These are phyloP conservation scores for Prunella himalayana DNA, from an alignment of 2,113 vertebrate species.

Conservation along the genomic window DNA sequence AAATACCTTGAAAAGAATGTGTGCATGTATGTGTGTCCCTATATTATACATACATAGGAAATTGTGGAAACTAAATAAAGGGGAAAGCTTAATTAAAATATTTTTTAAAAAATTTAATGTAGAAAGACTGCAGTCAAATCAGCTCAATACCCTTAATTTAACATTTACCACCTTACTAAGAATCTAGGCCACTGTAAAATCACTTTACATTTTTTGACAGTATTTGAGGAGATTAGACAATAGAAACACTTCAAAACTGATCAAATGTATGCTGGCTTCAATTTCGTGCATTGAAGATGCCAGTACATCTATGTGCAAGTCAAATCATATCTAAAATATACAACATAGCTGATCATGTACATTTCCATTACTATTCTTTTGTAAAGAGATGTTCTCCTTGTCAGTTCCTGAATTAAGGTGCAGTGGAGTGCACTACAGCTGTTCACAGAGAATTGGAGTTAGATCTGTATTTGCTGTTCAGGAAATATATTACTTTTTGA, in stretches of 20 bases:
- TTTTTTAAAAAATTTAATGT: neutral
- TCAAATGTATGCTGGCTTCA: neutral
- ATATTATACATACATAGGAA: neutral
- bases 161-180: neutral
- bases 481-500: neutral
- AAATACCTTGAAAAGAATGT: neutral
- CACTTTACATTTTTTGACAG: neutral
- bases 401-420: neutral
- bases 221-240: neutral
- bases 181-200: neutral
- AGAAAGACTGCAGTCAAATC: neutral
- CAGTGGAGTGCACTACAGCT: neutral
- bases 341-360: neutral
- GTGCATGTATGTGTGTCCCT: rapidly evolving
- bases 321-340: neutral
- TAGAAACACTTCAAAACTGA: neutral
- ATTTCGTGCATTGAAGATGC: neutral
- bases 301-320: neutral
- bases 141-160: neutral
- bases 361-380: neutral
- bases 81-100: neutral
- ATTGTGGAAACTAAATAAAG: neutral
- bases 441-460: neutral
- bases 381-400: neutral
- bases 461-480: neutral